Percentiles rank a stretch among this genome's conserved stretches.
Evolutionary conservation across 2,113 vertebrate genomes (phyloP).

Genomic region (Cephalopterus ornatus): DNA sequence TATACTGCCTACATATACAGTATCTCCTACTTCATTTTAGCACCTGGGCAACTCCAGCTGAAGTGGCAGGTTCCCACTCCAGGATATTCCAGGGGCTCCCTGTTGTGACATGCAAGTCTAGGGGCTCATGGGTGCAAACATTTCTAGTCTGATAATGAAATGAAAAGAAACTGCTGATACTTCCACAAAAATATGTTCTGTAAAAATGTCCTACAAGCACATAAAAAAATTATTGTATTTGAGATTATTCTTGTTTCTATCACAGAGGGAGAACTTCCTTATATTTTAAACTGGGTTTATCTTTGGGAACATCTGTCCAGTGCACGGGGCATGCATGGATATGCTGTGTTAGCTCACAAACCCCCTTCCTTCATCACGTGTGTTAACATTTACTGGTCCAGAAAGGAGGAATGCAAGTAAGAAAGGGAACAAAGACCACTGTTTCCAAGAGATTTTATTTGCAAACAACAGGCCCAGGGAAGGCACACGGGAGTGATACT

Average conservation of each 20-base stretch:
- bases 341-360: not conserved
- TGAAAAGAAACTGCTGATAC: not conserved
- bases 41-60: not conserved
- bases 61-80: not conserved
- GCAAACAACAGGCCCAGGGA: not conserved
- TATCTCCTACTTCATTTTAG: not conserved
- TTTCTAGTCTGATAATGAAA: not conserved
- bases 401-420: not conserved
- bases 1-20: not conserved
- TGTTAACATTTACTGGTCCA: not conserved
- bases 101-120: not conserved
- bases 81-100: not conserved
- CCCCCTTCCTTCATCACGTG: not conserved
- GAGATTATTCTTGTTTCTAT: not conserved
- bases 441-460: not conserved
- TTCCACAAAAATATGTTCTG: not conserved
- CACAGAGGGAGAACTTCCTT: not conserved
- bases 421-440: not conserved
- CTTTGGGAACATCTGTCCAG: not conserved
- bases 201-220: not conserved
- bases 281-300: not conserved
- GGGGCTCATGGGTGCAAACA: fast-evolving
- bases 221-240: not conserved
- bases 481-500: not conserved
- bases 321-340: too few relatives aligned